Evolutionary conservation across 30 jellyfish, hydroid and myxozoan species (phyloP).

Genomic region (Pelagia noctiluca): DNA sequence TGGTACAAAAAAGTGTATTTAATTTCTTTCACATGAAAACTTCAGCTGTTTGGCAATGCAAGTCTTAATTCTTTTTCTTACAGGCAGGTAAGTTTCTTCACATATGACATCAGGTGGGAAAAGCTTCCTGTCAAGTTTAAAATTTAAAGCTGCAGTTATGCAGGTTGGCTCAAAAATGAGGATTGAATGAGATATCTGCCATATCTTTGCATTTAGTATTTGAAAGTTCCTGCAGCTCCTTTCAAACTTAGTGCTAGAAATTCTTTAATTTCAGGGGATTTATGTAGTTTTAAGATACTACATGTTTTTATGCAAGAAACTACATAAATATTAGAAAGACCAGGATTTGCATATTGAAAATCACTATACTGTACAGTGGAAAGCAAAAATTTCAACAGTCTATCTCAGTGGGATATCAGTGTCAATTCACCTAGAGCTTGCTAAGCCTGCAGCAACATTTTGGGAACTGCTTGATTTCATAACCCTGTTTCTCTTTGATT

Average conservation of each 20-base stretch:
- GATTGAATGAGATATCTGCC: background rate
- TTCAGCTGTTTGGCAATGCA: too few species aligned
- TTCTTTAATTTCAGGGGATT: background rate
- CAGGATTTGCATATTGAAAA: constrained; percentile 4
- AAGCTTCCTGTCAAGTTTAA: background rate
- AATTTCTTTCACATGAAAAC: too few species aligned
- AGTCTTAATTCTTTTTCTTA: background rate
- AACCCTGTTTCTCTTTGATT: constrained; percentile 1
- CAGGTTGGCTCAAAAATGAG: background rate
- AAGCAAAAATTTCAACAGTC: background rate
- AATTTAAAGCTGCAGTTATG: background rate
- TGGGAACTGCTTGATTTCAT: background rate
- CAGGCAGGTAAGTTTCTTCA: background rate
- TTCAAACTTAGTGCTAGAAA: background rate
- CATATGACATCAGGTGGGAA: background rate
- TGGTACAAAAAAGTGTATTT: too few species aligned
- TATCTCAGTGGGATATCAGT: constrained; percentile 2
- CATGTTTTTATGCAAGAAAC: background rate
- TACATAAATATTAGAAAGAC: background rate
- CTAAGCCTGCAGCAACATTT: constrained; percentile 1
- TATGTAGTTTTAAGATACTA: background rate
- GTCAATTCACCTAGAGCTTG: background rate
- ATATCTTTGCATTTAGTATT: background rate
- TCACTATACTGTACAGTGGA: too few species aligned
- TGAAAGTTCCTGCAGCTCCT: background rate